Evolutionary conservation across 2,888 invertebrate genomes (phyloP).

Genomic region (Abrostola tripartita): DNA sequence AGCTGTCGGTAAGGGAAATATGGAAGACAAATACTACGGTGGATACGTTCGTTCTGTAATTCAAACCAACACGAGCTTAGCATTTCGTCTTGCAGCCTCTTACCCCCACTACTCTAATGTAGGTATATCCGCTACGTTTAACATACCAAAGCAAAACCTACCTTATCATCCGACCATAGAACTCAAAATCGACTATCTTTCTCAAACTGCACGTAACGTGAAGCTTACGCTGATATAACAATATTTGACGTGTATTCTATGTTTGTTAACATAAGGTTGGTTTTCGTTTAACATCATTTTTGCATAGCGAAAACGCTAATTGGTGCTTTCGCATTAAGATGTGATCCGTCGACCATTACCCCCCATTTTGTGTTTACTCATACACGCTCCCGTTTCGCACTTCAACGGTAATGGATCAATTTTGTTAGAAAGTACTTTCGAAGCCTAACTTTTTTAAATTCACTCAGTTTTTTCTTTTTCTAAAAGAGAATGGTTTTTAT

Average conservation of each 20-base stretch:
- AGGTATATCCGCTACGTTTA: slow-evolving; percentile 48
- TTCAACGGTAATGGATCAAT: slow-evolving; percentile 56
- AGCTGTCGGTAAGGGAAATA: slow-evolving; percentile 57
- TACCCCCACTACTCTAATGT: slow-evolving; percentile 56
- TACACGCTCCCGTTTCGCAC: slow-evolving; percentile 52
- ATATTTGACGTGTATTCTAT: slow-evolving; percentile 16
- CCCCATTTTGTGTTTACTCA: slow-evolving; percentile 62
- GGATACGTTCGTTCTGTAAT: slow-evolving; percentile 56
- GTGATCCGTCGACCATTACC: slow-evolving; percentile 65
- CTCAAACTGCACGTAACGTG: slow-evolving; percentile 30
- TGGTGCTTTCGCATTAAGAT: slow-evolving; percentile 66
- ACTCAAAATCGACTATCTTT: slow-evolving; percentile 22
- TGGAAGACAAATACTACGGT: slow-evolving; percentile 51
- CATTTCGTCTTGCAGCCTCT: slow-evolving; percentile 59
- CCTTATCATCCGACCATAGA: slow-evolving; percentile 12
- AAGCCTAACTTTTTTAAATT: slow-evolving; percentile 39
- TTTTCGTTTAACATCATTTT: slow-evolving; percentile 12
- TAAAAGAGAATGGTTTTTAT: slow-evolving; percentile 12
- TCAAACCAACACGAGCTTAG: slow-evolving; percentile 59
- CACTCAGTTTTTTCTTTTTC: slow-evolving; percentile 15
- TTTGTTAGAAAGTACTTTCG: slow-evolving; percentile 45
- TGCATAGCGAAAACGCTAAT: slow-evolving; percentile 59
- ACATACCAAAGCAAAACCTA: slow-evolving; percentile 34
- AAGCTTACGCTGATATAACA: background rate
- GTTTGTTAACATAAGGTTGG: slow-evolving; percentile 3